These are phyloP conservation scores for Incurvaria masculella DNA, from an alignment of 2,888 invertebrate genomes.

Conservation along the genomic window DNA sequence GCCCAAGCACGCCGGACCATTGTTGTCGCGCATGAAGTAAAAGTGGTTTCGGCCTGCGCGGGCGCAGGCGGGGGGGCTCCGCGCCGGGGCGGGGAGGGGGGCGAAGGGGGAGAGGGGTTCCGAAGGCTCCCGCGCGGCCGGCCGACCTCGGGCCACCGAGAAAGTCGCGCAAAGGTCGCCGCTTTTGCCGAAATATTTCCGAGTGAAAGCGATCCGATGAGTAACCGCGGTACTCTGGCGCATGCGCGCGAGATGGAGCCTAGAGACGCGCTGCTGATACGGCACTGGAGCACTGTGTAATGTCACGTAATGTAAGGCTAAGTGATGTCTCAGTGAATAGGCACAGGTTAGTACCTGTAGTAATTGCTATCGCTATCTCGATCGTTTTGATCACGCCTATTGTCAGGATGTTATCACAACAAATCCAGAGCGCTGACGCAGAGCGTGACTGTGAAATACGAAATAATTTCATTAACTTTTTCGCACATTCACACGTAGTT, in stretches of 20 bases:
- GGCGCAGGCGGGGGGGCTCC: constrained; percentile 40
- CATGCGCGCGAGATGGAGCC: background rate
- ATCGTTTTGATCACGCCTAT: too few species aligned
- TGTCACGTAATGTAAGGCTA: too few species aligned
- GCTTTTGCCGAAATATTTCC: constrained; percentile 55
- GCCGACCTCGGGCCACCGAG: constrained; percentile 21
- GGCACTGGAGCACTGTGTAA: too few species aligned
- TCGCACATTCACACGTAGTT: too few species aligned
- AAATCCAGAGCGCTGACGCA: too few species aligned
- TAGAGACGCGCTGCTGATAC: too few species aligned
- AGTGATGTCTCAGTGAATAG: too few species aligned
- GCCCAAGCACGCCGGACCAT: constrained; percentile 11
- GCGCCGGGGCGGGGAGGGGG: constrained; percentile 16
- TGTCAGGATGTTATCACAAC: too few species aligned
- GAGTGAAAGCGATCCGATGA: constrained; percentile 44
- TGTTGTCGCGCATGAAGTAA: constrained; percentile 41
- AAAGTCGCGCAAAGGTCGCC: constrained; percentile 54
- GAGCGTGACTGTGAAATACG: too few species aligned
- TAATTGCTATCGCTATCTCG: too few species aligned
- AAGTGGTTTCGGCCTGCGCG: constrained; percentile 30
- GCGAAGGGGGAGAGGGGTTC: constrained; percentile 17
- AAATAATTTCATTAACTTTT: too few species aligned
- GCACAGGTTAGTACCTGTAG: too few species aligned
- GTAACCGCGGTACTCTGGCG: constrained; percentile 23
- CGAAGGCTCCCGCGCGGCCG: constrained; percentile 20